Conservation (phyloP, 2,797 vertebrate genomes). For the Natrix natrix region DNA sequence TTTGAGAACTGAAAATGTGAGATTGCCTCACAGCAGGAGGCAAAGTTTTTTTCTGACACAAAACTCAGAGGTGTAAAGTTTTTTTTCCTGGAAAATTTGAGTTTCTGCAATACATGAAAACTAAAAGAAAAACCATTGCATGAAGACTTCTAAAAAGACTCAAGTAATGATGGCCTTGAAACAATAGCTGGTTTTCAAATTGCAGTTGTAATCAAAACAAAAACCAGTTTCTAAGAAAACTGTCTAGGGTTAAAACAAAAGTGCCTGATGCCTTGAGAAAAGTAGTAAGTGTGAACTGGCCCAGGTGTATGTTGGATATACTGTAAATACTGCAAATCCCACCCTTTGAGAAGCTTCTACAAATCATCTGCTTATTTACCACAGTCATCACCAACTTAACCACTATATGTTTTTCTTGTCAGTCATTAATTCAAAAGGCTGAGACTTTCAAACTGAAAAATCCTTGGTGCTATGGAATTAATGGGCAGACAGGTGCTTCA, state of each 20-base stretch:
- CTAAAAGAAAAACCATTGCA: neutral
- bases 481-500: neutral
- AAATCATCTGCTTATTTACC: slow-evolving; percentile 3
- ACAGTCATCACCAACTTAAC: neutral
- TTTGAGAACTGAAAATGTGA: neutral
- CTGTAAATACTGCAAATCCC: neutral
- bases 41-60: neutral
- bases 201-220: neutral
- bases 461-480: slow-evolving; percentile 6
- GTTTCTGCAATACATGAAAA: neutral
- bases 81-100: neutral
- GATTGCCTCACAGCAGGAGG: neutral
- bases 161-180: neutral
- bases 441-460: neutral
- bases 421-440: slow-evolving; percentile 1
- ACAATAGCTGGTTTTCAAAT: neutral
- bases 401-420: slow-evolving; percentile 29
- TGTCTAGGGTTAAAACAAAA: neutral
- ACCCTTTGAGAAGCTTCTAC: neutral
- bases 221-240: neutral
- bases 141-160: neutral
- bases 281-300: neutral
- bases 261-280: neutral
- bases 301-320: neutral
- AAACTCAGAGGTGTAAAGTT: neutral